Conservation (phyloP, 2,113 vertebrate genomes). For the Oryzias celebensis region DNA sequence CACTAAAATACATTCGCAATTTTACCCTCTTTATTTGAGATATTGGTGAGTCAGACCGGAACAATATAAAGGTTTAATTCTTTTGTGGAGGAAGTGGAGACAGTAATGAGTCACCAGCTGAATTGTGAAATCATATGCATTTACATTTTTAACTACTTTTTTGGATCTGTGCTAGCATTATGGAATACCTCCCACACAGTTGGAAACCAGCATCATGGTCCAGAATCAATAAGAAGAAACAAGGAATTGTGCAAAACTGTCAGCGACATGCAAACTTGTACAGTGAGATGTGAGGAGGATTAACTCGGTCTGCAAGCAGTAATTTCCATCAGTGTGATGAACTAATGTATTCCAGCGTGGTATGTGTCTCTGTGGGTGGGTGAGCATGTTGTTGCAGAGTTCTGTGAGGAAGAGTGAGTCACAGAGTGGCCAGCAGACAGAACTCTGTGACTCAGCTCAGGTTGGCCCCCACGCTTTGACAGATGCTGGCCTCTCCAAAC, state of each 20-base stretch:
- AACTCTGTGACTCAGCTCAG: conserved; percentile 50
- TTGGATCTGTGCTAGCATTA: conserved; percentile 41
- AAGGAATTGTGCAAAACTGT: conserved; percentile 9
- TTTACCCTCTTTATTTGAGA: no score
- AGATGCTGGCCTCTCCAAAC: conserved; percentile 30
- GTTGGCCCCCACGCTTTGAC: conserved; percentile 40
- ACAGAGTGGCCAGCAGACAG: conserved; percentile 35
- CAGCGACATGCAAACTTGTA: conserved; percentile 17
- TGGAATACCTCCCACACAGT: conserved; percentile 25
- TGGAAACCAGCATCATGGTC: conserved; percentile 7
- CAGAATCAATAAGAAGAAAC: conserved; percentile 6
- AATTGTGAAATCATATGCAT: conserved; percentile 38
- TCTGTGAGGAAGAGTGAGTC: conserved; percentile 51
- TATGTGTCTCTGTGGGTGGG: conserved; percentile 43
- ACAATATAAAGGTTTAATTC: not conserved
- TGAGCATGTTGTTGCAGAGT: conserved; percentile 23
- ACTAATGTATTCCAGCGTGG: conserved; percentile 24
- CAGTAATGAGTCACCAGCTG: conserved; percentile 27
- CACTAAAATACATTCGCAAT: no score
- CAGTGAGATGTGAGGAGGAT: conserved; percentile 17
- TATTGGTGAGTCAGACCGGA: no score
- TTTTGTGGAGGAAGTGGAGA: not conserved
- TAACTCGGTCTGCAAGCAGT: conserved; percentile 6
- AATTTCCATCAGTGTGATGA: conserved; percentile 9
- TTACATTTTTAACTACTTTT: conserved; percentile 53